Conservation (phyloP, 2,888 invertebrate species). For the Clitarchus hookeri region DNA sequence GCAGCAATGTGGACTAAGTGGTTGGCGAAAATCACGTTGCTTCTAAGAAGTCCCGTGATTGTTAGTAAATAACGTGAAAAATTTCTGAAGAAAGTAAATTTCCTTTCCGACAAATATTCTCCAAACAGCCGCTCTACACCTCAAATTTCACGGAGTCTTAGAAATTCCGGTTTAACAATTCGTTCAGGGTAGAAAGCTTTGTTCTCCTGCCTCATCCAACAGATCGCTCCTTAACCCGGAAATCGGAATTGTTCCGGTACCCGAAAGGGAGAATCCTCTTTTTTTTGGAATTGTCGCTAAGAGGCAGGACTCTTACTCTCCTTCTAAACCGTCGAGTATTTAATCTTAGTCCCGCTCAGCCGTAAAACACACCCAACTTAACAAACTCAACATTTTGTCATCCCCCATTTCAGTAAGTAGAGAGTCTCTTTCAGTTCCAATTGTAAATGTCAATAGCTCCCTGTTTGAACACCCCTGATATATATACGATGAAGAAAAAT, state of each 20-base stretch:
- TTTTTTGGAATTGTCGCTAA: not conserved
- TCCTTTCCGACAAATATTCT: too few species aligned
- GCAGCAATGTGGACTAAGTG: too few species aligned
- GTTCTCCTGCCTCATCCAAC: not conserved
- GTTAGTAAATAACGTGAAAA: too few species aligned
- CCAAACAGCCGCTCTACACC: too few species aligned
- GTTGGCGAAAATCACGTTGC: too few species aligned
- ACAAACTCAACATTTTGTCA: slow-evolving; percentile 14
- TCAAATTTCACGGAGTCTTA: too few species aligned
- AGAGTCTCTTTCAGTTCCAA: slow-evolving; percentile 20
- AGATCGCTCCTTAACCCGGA: slow-evolving; percentile 8
- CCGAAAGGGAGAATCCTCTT: not conserved
- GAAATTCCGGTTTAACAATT: not conserved
- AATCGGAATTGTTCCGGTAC: slow-evolving; percentile 2
- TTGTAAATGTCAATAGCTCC: slow-evolving; percentile 25
- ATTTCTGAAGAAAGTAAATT: too few species aligned
- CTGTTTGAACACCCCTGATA: slow-evolving; percentile 34
- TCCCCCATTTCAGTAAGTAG: slow-evolving; percentile 24
- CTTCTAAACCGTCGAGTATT: not conserved
- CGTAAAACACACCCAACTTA: slow-evolving; percentile 14
- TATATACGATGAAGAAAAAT: slow-evolving; percentile 34
- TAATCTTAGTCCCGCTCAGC: slow-evolving; percentile 7
- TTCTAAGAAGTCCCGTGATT: too few species aligned
- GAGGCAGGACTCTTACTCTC: not conserved
- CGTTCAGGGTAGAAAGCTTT: not conserved